A percentile compares a stretch with the other conserved stretches of the same genome.
phyloP scores from a whole-genome alignment of 1,140 invertebrate genomes.

The Apis mellifera region Amel_HAv3.1 CM009943.2:6014501-6015000 shows the following conservation, averaged over 20 bases:
- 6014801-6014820: not conserved
- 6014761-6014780: too few species aligned
- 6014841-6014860: too few species aligned
- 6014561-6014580: constrained; percentile 3
- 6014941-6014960: too few species aligned
- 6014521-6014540: not conserved
- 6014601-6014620: too few species aligned
- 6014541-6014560: not conserved
- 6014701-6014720: not conserved
- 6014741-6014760: not conserved
- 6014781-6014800: not conserved
- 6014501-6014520: not conserved
- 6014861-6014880: too few species aligned
- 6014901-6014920: too few species aligned
- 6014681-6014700: too few species aligned
- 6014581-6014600: not conserved
- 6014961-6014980: too few species aligned
- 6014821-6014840: not conserved
- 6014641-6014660: not conserved
- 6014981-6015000: too few species aligned
- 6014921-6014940: too few species aligned
- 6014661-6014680: not conserved
- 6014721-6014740: not conserved
- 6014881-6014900: too few species aligned
- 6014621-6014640: not conserved